Evolutionary conservation across 2,888 invertebrate genomes (phyloP).

Genomic region (Dascillus cervinus): DNA sequence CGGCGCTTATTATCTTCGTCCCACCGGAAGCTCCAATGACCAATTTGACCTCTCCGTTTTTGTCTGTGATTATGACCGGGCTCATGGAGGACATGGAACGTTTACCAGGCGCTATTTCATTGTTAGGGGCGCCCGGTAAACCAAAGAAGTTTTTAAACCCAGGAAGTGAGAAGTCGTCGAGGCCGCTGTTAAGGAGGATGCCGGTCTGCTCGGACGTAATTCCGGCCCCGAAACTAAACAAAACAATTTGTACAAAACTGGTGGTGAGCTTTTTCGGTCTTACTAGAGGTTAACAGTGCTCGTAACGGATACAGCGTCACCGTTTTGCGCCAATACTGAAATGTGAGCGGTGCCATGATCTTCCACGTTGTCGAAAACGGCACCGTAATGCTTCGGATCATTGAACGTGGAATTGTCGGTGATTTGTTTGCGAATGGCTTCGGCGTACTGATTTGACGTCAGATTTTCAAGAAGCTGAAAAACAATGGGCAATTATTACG

Average conservation of each 20-base stretch:
- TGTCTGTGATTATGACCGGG: constrained; percentile 69
- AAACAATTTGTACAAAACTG: neutral
- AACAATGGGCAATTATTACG: too few relatives aligned
- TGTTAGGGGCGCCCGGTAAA: constrained; percentile 69
- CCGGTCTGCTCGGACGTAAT: constrained; percentile 73
- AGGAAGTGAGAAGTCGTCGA: constrained; percentile 90
- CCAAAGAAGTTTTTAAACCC: constrained; percentile 62
- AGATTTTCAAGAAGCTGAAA: constrained; percentile 53
- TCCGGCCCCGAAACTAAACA: constrained; percentile 73
- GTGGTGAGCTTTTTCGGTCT: too few relatives aligned
- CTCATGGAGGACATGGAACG: constrained; percentile 81
- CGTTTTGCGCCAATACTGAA: constrained; percentile 73
- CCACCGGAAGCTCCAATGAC: constrained; percentile 80
- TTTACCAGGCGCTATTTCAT: constrained; percentile 73
- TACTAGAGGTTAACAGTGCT: constrained; percentile 54
- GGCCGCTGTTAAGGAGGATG: constrained; percentile 89
- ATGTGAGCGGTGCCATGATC: constrained; percentile 86
- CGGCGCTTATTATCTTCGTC: constrained; percentile 69
- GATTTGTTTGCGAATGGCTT: constrained; percentile 52
- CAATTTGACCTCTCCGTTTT: constrained; percentile 57
- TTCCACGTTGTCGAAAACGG: constrained; percentile 46
- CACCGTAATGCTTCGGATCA: constrained; percentile 61
- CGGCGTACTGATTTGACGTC: constrained; percentile 54
- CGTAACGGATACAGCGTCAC: constrained; percentile 89
- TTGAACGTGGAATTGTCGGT: constrained; percentile 58